These are phyloP conservation scores for Hydrophis major DNA, from an alignment of 2,797 vertebrate species.

Conservation along the genomic window DNA sequence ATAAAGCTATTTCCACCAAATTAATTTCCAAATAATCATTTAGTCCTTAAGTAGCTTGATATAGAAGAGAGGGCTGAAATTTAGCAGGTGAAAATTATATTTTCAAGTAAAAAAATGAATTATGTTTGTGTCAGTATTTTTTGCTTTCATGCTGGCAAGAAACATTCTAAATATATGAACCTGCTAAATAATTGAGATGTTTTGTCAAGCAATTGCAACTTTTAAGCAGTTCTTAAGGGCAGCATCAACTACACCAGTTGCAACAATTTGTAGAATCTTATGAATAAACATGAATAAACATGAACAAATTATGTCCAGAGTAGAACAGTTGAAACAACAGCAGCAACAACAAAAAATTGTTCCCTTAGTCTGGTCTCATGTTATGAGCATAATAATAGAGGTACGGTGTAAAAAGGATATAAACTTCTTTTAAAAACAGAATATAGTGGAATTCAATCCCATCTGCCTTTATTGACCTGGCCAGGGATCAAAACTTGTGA, in stretches of 20 bases:
- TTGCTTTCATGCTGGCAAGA: not conserved
- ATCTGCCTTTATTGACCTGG: not conserved
- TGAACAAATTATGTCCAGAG: not conserved
- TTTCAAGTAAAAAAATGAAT: not conserved
- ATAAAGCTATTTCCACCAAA: not conserved
- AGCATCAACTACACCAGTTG: not conserved
- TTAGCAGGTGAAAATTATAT: not conserved
- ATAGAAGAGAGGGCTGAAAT: not conserved
- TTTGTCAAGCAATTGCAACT: not conserved
- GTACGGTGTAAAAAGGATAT: not conserved
- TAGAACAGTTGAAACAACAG: not conserved
- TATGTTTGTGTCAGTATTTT: not conserved
- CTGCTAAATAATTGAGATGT: not conserved
- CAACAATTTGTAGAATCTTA: not conserved
- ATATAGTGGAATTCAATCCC: not conserved
- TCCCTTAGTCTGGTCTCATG: not conserved
- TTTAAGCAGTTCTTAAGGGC: not conserved
- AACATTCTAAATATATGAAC: not conserved
- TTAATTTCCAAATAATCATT: not conserved
- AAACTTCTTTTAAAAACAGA: not conserved
- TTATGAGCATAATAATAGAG: not conserved
- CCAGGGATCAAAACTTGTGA: not conserved
- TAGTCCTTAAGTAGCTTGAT: not conserved
- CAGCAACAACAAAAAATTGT: not conserved
- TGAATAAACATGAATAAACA: not conserved